Base-by-base conservation (phyloP, 2,797 vertebrate species). In the Sebastes goodei region DNA sequence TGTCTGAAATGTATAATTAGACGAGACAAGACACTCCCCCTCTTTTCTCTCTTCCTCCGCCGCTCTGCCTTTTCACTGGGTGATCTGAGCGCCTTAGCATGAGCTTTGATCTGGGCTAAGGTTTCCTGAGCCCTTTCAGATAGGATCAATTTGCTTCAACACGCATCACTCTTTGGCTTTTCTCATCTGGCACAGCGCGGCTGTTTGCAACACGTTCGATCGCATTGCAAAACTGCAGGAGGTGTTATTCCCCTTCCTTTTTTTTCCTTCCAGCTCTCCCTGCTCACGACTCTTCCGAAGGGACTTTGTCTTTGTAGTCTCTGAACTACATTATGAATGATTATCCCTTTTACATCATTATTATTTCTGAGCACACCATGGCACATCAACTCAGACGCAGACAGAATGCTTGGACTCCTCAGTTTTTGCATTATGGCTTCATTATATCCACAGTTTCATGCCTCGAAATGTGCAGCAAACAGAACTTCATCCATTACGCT, bases 1-100 rank as follows among this genome's bases (percentile, higher is more conserved):
- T 94, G 94, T 95, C 94, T 95, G 93, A 96, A 96, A 95, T 95
- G 94, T 96, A 94, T 96, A 95, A 96, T 96, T 95, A 95, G 94
- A 95, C 81, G 35, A 93, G 94, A 96, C 93, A 93, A 94, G 94
- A 93, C 93, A 93, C 95, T 93, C 92, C 92, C 90, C 78, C 84
- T 91, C 85, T 87, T 86, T 79, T 88, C 86, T 87, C 88, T 86
- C 86, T 83, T 67, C 84, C 69, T 69, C 67, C 30, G 6, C 81
- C 10, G 53, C 87, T 82, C 84, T 87, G 79, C 86, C 85, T 91
- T 92, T 91, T 79, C 88, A 83, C 89, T 65, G 84, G 88, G 85
- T 93, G 93, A 95, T 96, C 94, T 94, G 89, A 95, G 93, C 82
- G 68, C 79, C 92, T 93, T 87, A 88, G 89, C 88, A 35, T 92